These are phyloP conservation scores for Ageneiosus marmoratus DNA, from an alignment of 2,113 vertebrate genomes.

Conservation along the genomic window DNA sequence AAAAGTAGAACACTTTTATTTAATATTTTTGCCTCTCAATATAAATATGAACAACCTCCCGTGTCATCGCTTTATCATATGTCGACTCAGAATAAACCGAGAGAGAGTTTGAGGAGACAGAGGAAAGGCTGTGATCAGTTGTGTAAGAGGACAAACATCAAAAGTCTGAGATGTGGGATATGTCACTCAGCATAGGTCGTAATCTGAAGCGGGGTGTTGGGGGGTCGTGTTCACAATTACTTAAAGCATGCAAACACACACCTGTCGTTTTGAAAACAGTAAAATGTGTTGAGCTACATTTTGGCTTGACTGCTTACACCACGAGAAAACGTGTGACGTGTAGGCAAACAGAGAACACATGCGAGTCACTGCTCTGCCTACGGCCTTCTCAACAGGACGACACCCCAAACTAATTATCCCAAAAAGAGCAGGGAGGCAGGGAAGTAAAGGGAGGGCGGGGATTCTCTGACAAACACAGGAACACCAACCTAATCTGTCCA, in stretches of 20 bases:
- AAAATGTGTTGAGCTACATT: neutral
- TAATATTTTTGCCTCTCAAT: neutral
- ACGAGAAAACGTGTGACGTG: neutral
- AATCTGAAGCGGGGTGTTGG: slow-evolving; percentile 46
- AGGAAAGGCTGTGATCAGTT: slow-evolving; percentile 28
- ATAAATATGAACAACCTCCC: neutral
- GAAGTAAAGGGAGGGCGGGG: slow-evolving; percentile 6
- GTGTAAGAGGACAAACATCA: slow-evolving; percentile 33
- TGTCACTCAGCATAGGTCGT: slow-evolving; percentile 36
- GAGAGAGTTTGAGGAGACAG: neutral
- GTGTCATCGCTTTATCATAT: slow-evolving; percentile 19
- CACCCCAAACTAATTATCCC: slow-evolving; percentile 45
- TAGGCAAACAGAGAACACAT: neutral
- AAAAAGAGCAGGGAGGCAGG: neutral
- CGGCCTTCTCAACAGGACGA: slow-evolving; percentile 18
- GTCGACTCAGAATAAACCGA: slow-evolving; percentile 15
- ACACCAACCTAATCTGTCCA: slow-evolving; percentile 53
- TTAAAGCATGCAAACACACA: slow-evolving; percentile 14
- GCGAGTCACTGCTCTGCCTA: neutral
- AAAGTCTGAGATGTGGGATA: slow-evolving; percentile 28
- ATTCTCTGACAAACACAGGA: slow-evolving; percentile 27
- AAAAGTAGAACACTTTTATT: neutral
- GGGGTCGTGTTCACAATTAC: neutral
- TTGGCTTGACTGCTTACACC: slow-evolving; percentile 6
- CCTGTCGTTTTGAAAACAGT: neutral